phyloP scores from a whole-genome alignment of 2,113 vertebrate species.

The Larimichthys crocea region DNA sequence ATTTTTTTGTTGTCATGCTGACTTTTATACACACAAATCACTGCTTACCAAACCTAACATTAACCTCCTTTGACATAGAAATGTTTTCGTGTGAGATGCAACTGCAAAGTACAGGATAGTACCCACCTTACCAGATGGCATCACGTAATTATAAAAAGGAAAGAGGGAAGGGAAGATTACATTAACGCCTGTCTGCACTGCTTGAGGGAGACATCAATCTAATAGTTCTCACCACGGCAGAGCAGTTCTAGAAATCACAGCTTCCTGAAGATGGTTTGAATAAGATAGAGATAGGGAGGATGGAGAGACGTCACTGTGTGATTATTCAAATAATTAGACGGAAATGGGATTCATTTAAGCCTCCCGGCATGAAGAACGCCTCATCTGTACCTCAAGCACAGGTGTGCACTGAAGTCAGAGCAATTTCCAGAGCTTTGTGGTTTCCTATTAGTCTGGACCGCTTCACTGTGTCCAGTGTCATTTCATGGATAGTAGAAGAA shows the following conservation, averaged over 20 bases:
- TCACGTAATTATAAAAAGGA: conserved; percentile 79
- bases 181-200: conserved; percentile 76
- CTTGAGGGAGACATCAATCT: conserved; percentile 79
- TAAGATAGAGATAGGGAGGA: conserved; percentile 40
- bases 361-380: conserved; percentile 26
- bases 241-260: conserved; percentile 49
- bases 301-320: conserved; percentile 34
- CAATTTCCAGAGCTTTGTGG: conserved; percentile 1
- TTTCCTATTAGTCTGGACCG: background rate
- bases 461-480: background rate
- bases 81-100: conserved; percentile 37
- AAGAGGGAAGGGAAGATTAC: conserved; percentile 70
- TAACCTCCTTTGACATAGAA: conserved; percentile 5
- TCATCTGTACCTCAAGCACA: conserved; percentile 18
- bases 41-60: conserved; percentile 5
- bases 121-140: conserved; percentile 77
- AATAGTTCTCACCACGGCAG: conserved; percentile 53
- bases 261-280: conserved; percentile 54
- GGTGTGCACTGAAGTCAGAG: conserved; percentile 10
- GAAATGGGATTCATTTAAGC: conserved; percentile 58
- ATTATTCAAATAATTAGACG: conserved; percentile 57
- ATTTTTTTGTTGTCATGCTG: background rate
- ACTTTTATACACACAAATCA: conserved; percentile 4
- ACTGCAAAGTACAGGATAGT: conserved; percentile 39
- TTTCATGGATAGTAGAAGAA: background rate